Base-by-base conservation (phyloP, 30 jellyfish, hydroid and myxozoan genomes). In the Pelagia noctiluca region DNA sequence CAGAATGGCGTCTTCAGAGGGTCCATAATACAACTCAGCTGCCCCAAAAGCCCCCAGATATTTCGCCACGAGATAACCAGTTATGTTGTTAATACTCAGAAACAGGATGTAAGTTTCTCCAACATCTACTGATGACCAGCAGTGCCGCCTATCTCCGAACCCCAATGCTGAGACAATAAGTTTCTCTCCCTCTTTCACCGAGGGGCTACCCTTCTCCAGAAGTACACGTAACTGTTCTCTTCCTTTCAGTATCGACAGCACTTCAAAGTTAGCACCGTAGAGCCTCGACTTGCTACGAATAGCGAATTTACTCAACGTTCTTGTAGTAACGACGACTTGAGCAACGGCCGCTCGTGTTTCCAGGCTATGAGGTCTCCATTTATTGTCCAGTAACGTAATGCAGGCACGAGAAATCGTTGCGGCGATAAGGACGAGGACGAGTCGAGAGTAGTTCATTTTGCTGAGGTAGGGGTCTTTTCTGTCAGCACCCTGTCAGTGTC, bases 21-120 rank as follows among this genome's bases (percentile, higher is more conserved):
- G 79, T 57, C 88, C 92, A 74, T 88, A 85, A 21, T 83, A 85
- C 46, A 67, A 35, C 60, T 95, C 99, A n/a, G 99, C 97, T 31
- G 99, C 99, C 37, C 99, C 99, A 80, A 95, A 95, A 16, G 88
- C 86, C 32, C 95, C 99, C 48, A 90, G 96, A 73, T 95, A 89
- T 66, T 82, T 95, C 42, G 99, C 97, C n/a, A 95, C 96, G 49
- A 95, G 78, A 52, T 75, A 74, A 12, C 84, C 90, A 50, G 75
- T 73, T 5, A 42, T 64, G 22, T 72, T 71, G 33, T 89, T 89
- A 35, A 84, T 78, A 48, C 97, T 92, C 54, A 95, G 85, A 75
- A 95, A 95, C 53, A 95, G 60, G 25, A 84, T 96, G 50, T 95
- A 89, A 23, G 97, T 80, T 49, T 95, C 97, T 35, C 97, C 97